Evolutionary conservation across 2,113 vertebrate genomes (phyloP), one percentile per base, ranked within the genome.

Genomic region (Oncorhynchus keta): DNA sequence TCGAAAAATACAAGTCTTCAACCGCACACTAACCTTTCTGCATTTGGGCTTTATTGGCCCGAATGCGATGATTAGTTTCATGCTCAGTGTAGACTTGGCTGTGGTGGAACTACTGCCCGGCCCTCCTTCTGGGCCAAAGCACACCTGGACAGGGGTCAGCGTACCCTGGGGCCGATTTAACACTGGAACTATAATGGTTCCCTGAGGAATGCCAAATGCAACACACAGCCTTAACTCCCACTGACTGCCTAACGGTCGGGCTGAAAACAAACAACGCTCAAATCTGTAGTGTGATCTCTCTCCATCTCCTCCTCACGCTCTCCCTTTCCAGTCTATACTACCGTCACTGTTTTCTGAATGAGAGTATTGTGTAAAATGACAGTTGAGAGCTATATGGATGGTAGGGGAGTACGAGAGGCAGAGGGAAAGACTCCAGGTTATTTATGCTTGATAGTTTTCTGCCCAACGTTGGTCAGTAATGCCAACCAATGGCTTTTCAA

Each of bases 111-210:
- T 30, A 14, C 12, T 49, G 0, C 22, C 2, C n/a, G 1, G 6
- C 22, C 24, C 9, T 45, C 0, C 2, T 16, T 32, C 67, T 16
- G 45, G 8, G 11, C 68, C 14, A 39, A 51, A 73, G 49, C 13
- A 39, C 82, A 74, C 67, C 75, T 76, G 71, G 1, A 16, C 79
- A 1, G 64, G 68, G 70, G 59, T 78, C 78, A 72, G 20, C 59
- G 5, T 24, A 32, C 49, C 20, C 55, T 22, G 45, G 26, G 20
- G 70, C 35, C 28, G 39, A 78, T 79, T 84, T 89, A 81, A 80
- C 86, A 87, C 79, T 0, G 22, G 72, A 45, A 3, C 77, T 72
- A 82, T 86, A 88, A 88, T 88, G 82, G 88, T 62, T 86, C 79
- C 83, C 73, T 74, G 75, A 22, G 72, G 75, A 75, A 85, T 26